phyloP scores from a whole-genome alignment of 2,888 invertebrate genomes.

The Drosophila longiperda region DNA sequence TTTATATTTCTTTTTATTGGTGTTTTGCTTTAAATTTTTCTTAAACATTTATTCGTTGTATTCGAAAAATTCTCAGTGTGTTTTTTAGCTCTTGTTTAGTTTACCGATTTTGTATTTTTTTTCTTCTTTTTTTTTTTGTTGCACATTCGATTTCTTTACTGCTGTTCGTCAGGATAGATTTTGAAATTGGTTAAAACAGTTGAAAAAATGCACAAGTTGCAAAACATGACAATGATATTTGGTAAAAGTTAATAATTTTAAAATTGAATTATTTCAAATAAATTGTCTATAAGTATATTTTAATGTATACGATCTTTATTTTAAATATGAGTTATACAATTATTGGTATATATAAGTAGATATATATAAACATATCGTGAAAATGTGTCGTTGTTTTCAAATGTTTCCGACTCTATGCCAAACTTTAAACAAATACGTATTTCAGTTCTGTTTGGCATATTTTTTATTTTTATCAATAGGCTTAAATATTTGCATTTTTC shows the following conservation, averaged over 20 bases:
- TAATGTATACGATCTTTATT: constrained; percentile 62
- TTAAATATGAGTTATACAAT: constrained; percentile 61
- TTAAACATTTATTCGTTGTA: constrained; percentile 79
- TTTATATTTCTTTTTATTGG: constrained; percentile 1
- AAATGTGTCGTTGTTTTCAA: constrained; percentile 36
- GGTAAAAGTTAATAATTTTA: constrained; percentile 12
- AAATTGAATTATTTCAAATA: constrained; percentile 21
- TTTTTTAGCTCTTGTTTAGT: constrained; percentile 41
- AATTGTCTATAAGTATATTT: constrained; percentile 37
- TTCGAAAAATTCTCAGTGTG: constrained; percentile 74
- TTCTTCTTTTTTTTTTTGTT: not conserved
- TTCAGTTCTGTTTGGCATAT: constrained; percentile 60
- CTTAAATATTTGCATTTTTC: constrained; percentile 50
- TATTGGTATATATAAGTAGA: constrained; percentile 31
- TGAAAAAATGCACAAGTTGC: constrained; percentile 8
- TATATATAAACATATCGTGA: constrained; percentile 53
- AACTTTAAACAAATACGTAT: constrained; percentile 37
- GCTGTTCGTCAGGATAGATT: constrained; percentile 21
- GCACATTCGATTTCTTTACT: constrained; percentile 31
- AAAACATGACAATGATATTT: constrained; percentile 28
- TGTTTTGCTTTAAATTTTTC: constrained; percentile 54
- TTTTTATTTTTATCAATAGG: constrained; percentile 42
- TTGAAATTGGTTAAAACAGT: constrained; percentile 21
- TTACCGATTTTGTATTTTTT: constrained; percentile 17
- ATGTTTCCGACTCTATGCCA: constrained; percentile 41